A percentile compares a stretch with the other conserved stretches of the same genome.
Evolutionary conservation across 2,888 invertebrate species (phyloP).

Genomic region (Calameuta pallipes): DNA sequence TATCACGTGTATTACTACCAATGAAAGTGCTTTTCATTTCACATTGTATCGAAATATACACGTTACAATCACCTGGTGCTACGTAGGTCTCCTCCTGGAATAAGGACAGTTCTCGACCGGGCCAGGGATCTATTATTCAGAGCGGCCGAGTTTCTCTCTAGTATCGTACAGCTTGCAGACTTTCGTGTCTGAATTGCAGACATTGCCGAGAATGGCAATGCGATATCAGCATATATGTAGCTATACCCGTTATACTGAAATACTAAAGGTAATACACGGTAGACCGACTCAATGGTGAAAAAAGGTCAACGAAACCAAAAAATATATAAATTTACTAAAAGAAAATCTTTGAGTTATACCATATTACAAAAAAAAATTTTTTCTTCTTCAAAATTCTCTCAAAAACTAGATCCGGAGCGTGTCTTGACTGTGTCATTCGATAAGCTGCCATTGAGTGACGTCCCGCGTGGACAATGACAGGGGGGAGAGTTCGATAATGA

Average conservation of each 20-base stretch:
- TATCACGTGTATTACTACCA: neutral
- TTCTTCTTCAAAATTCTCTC: neutral
- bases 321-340: neutral
- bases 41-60: neutral
- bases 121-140: neutral
- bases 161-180: neutral
- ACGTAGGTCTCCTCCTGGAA: neutral
- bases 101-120: neutral
- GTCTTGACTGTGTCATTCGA: neutral
- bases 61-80: neutral
- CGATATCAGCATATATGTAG: neutral
- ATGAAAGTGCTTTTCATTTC: neutral
- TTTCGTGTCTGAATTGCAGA: neutral
- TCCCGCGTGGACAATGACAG: neutral
- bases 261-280: neutral
- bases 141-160: neutral
- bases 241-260: neutral
- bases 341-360: no score
- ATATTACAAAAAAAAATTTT: neutral
- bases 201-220: neutral
- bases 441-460: neutral
- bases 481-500: neutral
- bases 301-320: neutral
- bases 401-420: neutral
- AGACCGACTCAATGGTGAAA: neutral